Conservation (phyloP, 1,140 invertebrate species). For the Trichonephila inaurata region DNA sequence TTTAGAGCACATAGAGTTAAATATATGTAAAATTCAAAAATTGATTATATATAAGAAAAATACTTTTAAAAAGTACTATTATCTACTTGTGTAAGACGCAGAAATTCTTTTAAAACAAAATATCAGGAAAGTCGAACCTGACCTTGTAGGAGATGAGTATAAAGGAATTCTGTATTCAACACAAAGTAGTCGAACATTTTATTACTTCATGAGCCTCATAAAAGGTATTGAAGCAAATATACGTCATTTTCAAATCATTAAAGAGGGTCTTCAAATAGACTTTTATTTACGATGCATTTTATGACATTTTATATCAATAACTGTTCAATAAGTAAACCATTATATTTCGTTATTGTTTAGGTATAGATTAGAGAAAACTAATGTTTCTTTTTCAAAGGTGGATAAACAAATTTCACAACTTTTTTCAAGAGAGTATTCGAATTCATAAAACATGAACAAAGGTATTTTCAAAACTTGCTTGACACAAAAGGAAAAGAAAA, state of each 20-base stretch:
- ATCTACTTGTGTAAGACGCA: background rate
- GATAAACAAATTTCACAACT: background rate
- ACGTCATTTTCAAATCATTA: background rate
- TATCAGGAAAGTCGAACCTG: background rate
- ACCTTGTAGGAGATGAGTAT: background rate
- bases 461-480: background rate
- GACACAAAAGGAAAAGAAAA: background rate
- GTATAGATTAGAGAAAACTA: background rate
- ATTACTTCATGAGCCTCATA: background rate
- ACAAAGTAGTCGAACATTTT: background rate
- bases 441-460: background rate
- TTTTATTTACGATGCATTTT: background rate
- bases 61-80: no score
- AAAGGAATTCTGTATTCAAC: conserved; percentile 10
- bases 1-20: no score
- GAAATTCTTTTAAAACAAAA: background rate
- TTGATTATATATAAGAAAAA: no score
- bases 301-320: background rate
- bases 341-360: background rate
- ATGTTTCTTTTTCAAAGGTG: background rate
- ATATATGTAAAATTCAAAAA: no score
- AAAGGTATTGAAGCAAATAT: conserved; percentile 2
- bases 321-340: background rate
- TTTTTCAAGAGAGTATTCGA: background rate
- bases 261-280: background rate